Conservation (phyloP, 2,113 vertebrate species). For the human region GRCh38 chr12:123690001-123690500, state of each 20-base stretch:
- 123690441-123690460: not conserved
- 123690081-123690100: not conserved
- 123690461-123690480: fast-evolving
- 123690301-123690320: not conserved
- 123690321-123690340: not conserved
- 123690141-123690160: not conserved
- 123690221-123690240: not conserved
- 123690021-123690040: not conserved
- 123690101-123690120: not conserved
- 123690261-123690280: too few species aligned
- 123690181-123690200: not conserved
- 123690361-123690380: not conserved
- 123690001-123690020: not conserved
- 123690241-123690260: not conserved
- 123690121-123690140: not conserved
- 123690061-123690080: not conserved
- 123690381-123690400: not conserved
- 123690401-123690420: too few species aligned
- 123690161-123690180: not conserved
- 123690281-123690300: not conserved
- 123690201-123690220: not conserved
- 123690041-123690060: fast-evolving
- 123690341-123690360: not conserved
- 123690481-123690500: not conserved
- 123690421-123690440: not conserved